Evolutionary conservation across 2,113 vertebrate genomes (phyloP), one percentile per base, ranked within the genome.

Genomic region (Limanda limanda): DNA sequence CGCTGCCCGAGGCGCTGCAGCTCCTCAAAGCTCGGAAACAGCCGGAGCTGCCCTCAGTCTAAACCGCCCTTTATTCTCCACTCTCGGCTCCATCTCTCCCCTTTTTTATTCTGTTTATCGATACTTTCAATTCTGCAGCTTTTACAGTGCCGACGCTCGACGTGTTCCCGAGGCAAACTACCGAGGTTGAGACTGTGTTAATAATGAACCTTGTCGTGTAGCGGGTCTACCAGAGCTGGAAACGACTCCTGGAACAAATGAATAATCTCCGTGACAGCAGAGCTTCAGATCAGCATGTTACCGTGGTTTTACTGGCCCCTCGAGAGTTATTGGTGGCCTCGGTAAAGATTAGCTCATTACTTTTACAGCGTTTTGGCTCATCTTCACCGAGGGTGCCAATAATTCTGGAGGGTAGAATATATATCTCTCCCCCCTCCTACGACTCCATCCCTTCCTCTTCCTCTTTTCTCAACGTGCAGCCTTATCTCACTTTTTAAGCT

Each of bases 331-430:
- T 73, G 76, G 76, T 35, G 76, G 65, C 69, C 79, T 74, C 42
- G 51, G 73, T 78, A 72, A 88, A 73, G 77, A 85, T 72, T 72
- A 84, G 82, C 78, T 54, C 85, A 81, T 89, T 82, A 88, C 89
- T 81, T 82, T 88, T 87, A 88, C 82, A 79, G 51, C 9, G 18
- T n/a, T 54, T 54, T 54, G 87, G 85, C 79, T 87, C 81, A 88
- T 90, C 84, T 92, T 86, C 66, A 86, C 71, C 64, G 58, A 82
- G 80, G 82, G 71, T 71, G 71, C 76, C 67, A 57, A 84, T 86
- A 78, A 84, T 64, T 83, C 88, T 79, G 72, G 74, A 87, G 85
- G 85, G 88, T 81, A 74, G 68, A 74, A 20, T 21, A 21, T 54
- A 10, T 21, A 54, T 54, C 14, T 54, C 8, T 21, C 20, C 51